These are phyloP conservation scores for Rhingia rostrata DNA, from an alignment of 2,888 invertebrate species.

Conservation along the genomic window DNA sequence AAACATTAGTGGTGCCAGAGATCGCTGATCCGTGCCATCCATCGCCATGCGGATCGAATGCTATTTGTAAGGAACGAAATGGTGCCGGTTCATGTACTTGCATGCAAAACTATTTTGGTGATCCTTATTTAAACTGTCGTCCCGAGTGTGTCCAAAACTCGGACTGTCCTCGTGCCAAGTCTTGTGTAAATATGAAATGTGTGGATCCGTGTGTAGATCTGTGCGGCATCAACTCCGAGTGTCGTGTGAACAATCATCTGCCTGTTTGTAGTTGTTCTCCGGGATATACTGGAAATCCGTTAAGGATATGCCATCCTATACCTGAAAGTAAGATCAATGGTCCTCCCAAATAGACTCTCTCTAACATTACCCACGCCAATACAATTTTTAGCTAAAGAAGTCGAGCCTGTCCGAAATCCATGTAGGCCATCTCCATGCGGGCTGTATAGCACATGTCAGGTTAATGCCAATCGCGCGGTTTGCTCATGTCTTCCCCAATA, in stretches of 20 bases:
- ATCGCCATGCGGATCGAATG: slow-evolving; percentile 94
- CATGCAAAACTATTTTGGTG: slow-evolving; percentile 91
- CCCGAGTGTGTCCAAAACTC: slow-evolving; percentile 95
- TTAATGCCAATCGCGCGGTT: slow-evolving; percentile 86
- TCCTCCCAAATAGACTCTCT: background rate
- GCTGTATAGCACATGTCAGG: slow-evolving; percentile 84
- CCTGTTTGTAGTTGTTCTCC: slow-evolving; percentile 90
- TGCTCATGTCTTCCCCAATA: slow-evolving; percentile 89
- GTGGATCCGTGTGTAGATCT: slow-evolving; percentile 92
- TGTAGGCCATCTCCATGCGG: slow-evolving; percentile 84
- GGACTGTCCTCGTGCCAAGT: slow-evolving; percentile 90
- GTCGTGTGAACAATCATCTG: slow-evolving; percentile 91
- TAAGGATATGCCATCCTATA: slow-evolving; percentile 87
- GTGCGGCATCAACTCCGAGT: slow-evolving; percentile 92
- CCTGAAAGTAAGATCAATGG: slow-evolving; percentile 80
- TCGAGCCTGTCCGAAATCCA: slow-evolving; percentile 78
- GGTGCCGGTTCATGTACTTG: slow-evolving; percentile 93
- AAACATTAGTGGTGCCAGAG: slow-evolving; percentile 84
- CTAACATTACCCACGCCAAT: background rate
- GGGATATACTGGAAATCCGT: slow-evolving; percentile 91
- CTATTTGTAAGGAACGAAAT: slow-evolving; percentile 91
- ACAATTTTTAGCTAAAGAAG: slow-evolving; percentile 37
- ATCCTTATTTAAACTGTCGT: slow-evolving; percentile 92
- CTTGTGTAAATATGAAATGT: slow-evolving; percentile 93
- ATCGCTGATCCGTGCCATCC: slow-evolving; percentile 89